These are phyloP conservation scores for Mormyrus lacerda DNA, from an alignment of 2,113 vertebrate genomes.

Conservation along the genomic window DNA sequence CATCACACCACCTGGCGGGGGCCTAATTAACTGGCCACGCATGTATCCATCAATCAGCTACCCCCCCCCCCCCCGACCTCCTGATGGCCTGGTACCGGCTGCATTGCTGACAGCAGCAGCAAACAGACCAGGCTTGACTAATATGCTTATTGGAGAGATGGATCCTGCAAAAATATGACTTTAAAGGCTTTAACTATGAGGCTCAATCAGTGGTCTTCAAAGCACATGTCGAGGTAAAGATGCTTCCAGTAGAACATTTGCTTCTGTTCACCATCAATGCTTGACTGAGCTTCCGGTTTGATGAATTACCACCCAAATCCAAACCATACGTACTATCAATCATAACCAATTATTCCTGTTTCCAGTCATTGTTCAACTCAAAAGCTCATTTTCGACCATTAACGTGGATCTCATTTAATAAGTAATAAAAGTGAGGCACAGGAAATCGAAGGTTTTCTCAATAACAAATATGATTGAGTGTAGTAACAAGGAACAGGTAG, in stretches of 20 bases:
- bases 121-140: neutral
- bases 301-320: neutral
- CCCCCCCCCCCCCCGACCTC: neutral
- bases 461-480: neutral
- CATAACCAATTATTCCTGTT: neutral
- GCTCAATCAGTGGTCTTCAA: neutral
- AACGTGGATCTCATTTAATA: neutral
- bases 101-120: neutral
- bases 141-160: neutral
- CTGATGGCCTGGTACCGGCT: neutral
- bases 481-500: neutral
- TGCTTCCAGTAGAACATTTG: neutral
- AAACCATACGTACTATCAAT: neutral
- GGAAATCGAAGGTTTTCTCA: neutral
- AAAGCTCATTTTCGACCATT: neutral
- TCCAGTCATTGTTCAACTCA: neutral
- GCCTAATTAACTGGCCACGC: neutral
- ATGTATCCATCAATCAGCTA: neutral
- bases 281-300: neutral
- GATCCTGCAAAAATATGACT: neutral
- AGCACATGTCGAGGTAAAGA: conserved; percentile 13
- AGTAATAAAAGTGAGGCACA: neutral
- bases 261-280: conserved; percentile 6
- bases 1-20: neutral
- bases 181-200: neutral